phyloP scores from a whole-genome alignment of 2,797 vertebrate genomes.

The Spinus olivaceus region DNA sequence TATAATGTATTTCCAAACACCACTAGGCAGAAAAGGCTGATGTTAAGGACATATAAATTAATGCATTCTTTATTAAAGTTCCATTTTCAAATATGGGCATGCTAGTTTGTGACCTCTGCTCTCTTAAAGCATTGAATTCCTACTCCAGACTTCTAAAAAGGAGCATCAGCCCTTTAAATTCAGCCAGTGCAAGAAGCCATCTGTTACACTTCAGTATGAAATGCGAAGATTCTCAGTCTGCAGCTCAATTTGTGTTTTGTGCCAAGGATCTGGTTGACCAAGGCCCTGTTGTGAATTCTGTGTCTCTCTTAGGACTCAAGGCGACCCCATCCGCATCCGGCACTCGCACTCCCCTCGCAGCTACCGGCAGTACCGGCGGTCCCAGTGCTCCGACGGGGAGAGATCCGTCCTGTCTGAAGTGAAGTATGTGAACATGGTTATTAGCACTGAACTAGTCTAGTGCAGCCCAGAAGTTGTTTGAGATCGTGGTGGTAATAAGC shows the following conservation, averaged over 20 bases:
- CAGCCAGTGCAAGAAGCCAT: background rate
- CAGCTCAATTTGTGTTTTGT: background rate
- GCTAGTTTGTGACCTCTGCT: background rate
- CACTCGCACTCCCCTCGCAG: slow-evolving; percentile 87
- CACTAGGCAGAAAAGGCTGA: background rate
- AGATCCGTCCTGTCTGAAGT: slow-evolving; percentile 88
- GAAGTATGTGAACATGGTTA: slow-evolving; percentile 76
- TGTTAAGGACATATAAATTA: background rate
- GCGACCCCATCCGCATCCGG: slow-evolving; percentile 84
- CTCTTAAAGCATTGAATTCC: background rate
- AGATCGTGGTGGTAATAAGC: background rate
- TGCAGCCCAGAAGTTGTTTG: background rate
- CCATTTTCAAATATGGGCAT: background rate
- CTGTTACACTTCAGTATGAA: background rate
- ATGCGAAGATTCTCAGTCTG: background rate
- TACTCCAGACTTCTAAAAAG: background rate
- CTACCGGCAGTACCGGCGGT: slow-evolving; percentile 84
- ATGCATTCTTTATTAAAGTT: background rate
- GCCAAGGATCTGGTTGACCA: background rate
- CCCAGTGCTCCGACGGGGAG: slow-evolving; percentile 88
- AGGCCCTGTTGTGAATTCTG: background rate
- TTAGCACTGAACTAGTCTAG: background rate
- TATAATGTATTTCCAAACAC: background rate
- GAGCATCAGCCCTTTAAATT: background rate
- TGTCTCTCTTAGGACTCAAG: slow-evolving; percentile 81